phyloP scores from a whole-genome alignment of 2,888 invertebrate species.

The Caenorhabditis imperialis region DNA sequence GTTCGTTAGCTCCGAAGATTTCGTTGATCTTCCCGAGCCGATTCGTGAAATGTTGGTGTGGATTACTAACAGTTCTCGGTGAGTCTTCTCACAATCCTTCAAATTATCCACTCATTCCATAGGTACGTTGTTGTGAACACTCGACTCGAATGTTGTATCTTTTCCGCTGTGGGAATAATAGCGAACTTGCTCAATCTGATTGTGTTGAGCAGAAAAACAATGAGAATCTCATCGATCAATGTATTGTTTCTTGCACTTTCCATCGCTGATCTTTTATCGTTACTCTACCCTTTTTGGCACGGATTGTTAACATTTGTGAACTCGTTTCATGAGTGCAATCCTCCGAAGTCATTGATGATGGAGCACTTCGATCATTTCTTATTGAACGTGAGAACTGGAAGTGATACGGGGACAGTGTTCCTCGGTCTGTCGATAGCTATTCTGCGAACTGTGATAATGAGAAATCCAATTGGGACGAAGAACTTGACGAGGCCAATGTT shows the following conservation, averaged over 20 bases:
- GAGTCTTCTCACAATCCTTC: too few relatives aligned
- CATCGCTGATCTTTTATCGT: not conserved
- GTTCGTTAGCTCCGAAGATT: too few relatives aligned
- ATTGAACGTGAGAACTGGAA: not conserved
- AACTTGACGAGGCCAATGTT: not conserved
- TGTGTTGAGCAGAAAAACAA: not conserved
- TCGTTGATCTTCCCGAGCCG: too few relatives aligned
- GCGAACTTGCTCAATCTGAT: slow-evolving; percentile 1
- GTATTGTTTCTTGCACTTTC: not conserved
- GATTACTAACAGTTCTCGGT: too few relatives aligned
- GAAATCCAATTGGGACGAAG: not conserved
- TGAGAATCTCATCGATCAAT: not conserved
- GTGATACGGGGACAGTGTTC: not conserved
- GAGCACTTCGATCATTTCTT: not conserved
- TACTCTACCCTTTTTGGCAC: not conserved
- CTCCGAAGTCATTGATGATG: slow-evolving; percentile 1
- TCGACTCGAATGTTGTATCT: too few relatives aligned
- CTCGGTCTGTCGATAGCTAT: not conserved
- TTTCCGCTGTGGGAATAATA: not conserved
- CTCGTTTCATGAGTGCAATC: not conserved
- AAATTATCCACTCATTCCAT: too few relatives aligned
- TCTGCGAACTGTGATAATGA: not conserved
- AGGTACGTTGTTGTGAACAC: too few relatives aligned
- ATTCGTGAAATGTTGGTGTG: too few relatives aligned
- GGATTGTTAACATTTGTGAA: not conserved